Evolutionary conservation across 1,140 invertebrate species (phyloP), one percentile per base, ranked within the genome.

Genomic region (Idris sp.): DNA sequence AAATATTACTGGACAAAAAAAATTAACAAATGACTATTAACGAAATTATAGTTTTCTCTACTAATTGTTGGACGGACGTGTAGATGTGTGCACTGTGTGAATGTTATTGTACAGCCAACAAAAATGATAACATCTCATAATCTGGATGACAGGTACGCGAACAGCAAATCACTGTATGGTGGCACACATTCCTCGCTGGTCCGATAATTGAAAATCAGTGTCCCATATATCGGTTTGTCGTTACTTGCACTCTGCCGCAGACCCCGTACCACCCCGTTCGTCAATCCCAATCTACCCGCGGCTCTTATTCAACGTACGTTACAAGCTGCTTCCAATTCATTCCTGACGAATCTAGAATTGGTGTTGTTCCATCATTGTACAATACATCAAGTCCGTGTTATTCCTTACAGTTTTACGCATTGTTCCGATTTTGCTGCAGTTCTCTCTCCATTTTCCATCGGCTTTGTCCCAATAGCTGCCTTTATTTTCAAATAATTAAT

Each of bases 191-290:
- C 72, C 76, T 64, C 68, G 79, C 74, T 76, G 74, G 78, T 77
- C 79, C 82, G 83, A 86, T 84, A 86, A 86, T 86, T 84, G 83
- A 84, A 84, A 84, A 86, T 86, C 83, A 84, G 83, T 84, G 84
- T 86, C 80, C 81, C 81, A 79, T 81, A 81, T 84, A 84, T 84
- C 82, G 79, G 81, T 82, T 84, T 76, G 72, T 71, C 62, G 81
- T 72, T 75, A 72, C 74, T 76, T 74, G 49, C 46, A n/a, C n/a
- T n/a, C 16, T 14, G n/a, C 13, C 36, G 38, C 54, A 46, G 28
- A 30, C 15, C 54, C 59, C 19, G 35, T 51, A 25, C 49, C 41
- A 7, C 64, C 56, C 62, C 62, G 59, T 41, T 69, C 51, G 49
- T 64, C 65, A 74, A 75, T 75, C 44, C 64, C 67, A 54, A 41